Evolutionary conservation across 2,797 vertebrate species (phyloP), one percentile per base, ranked within the genome.

Genomic region (Falco rusticolus): DNA sequence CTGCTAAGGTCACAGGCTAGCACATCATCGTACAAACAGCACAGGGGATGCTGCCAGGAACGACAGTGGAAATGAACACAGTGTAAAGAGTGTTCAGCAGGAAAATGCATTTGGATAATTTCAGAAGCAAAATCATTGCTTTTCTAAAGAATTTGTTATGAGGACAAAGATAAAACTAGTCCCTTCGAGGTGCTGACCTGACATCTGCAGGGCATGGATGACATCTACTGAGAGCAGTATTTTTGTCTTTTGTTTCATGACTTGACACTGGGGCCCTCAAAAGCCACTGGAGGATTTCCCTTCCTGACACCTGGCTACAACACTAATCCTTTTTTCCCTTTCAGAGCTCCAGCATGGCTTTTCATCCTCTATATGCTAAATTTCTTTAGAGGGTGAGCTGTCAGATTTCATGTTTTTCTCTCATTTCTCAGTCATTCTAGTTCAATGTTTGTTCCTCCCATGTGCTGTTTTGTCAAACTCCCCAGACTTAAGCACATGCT

Each of bases 341-440:
- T 48, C 88, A 80, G 68, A 85, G 72, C 51, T 83, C 74, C 68
- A 48, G 68, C 64, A 43, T 51, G 53, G 43, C 59, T 87, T 86
- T 45, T 77, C 48, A 71, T 64, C 19, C 41, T 83, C 47, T 56
- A 61, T 63, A 76, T 51, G n/a, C 41, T 64, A 41, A 33, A 82
- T 48, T 83, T 87, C 57, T 60, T 87, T 75, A 34, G 26, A 69
- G 86, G 57, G 20, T 66, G 63, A 90, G 39, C 43, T 84, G 43
- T 34, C 3, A 1, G 37, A 15, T 92, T 90, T 93, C 5, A 2
- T 41, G 17, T 69, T 94, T 63, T 71, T 77, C 60, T 89, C 12
- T 72, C 31, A 56, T 94, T 94, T 97, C 84, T 74, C 71, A 77
- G 22, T 75, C 88, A 85, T 90, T 83, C 53, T 59, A 25, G 16